phyloP scores from a whole-genome alignment of 2,888 invertebrate species.

The Carterocephalus palaemon region DNA sequence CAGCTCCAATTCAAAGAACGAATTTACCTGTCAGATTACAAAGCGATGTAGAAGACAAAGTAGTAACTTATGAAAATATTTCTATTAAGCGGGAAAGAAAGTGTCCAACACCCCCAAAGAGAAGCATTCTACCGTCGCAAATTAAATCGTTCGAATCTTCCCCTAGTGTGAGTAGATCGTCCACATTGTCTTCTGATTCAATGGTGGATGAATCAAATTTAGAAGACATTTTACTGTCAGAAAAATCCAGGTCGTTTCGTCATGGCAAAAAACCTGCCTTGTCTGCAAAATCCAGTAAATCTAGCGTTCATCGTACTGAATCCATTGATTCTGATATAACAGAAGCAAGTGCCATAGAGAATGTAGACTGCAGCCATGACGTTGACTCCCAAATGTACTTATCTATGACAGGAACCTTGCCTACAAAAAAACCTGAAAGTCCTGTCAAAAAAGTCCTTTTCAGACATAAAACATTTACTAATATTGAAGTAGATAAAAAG shows the following conservation, averaged over 20 bases:
- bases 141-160: conserved; percentile 41
- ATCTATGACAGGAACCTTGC: conserved; percentile 68
- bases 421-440: conserved; percentile 52
- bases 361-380: conserved; percentile 66
- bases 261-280: conserved; percentile 44
- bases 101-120: conserved; percentile 52
- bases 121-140: conserved; percentile 42
- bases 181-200: conserved; percentile 64
- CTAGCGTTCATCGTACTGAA: conserved; percentile 48
- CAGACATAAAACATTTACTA: conserved; percentile 72
- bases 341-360: conserved; percentile 69
- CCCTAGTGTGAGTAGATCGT: conserved; percentile 52
- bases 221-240: conserved; percentile 68
- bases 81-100: conserved; percentile 43
- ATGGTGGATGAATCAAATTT: conserved; percentile 69
- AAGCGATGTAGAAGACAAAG: conserved; percentile 41
- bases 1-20: conserved; percentile 62
- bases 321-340: conserved; percentile 62
- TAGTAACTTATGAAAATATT: conserved; percentile 63
- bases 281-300: conserved; percentile 44
- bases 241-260: conserved; percentile 70
- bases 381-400: conserved; percentile 56
- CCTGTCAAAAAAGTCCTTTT: conserved; percentile 60
- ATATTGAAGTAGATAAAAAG: conserved; percentile 66
- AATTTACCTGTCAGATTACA: conserved; percentile 52